phyloP scores from a whole-genome alignment of 2,888 invertebrate species.

The Gari tellinella region DNA sequence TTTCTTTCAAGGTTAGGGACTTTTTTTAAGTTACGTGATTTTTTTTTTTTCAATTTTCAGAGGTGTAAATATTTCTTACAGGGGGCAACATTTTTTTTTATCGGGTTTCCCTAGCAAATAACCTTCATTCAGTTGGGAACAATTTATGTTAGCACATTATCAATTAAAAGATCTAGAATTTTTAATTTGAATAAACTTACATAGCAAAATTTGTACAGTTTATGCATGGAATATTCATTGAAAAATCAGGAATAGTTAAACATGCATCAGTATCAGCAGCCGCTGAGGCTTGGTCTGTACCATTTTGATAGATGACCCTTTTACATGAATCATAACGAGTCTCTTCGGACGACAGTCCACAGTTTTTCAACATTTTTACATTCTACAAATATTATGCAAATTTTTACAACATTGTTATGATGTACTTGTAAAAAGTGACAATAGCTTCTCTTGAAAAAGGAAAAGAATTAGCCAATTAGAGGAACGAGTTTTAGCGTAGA shows the following conservation, averaged over 20 bases:
- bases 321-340: constrained; percentile 12
- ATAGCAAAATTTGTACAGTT: no score
- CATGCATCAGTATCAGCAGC: background rate
- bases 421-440: constrained; percentile 18
- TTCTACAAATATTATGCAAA: constrained; percentile 25
- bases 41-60: background rate
- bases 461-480: background rate
- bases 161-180: background rate
- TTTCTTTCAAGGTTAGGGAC: no score
- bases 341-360: constrained; percentile 8
- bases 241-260: constrained; percentile 5
- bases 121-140: no score
- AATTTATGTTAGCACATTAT: background rate
- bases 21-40: background rate
- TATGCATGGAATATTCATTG: background rate
- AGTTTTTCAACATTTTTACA: constrained; percentile 18
- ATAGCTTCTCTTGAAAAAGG: constrained; percentile 20
- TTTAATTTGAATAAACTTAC: no score
- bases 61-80: constrained; percentile 9
- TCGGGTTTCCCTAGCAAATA: background rate
- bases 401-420: constrained; percentile 22
- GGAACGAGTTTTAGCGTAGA: background rate
- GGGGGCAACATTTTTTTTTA: background rate
- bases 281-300: no score
- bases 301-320: constrained; percentile 13